Percentiles rank a stretch among this genome's conserved stretches.
These are phyloP conservation scores for Dolichopus griseipennis DNA, from an alignment of 2,888 invertebrate genomes.

Conservation along the genomic window DNA sequence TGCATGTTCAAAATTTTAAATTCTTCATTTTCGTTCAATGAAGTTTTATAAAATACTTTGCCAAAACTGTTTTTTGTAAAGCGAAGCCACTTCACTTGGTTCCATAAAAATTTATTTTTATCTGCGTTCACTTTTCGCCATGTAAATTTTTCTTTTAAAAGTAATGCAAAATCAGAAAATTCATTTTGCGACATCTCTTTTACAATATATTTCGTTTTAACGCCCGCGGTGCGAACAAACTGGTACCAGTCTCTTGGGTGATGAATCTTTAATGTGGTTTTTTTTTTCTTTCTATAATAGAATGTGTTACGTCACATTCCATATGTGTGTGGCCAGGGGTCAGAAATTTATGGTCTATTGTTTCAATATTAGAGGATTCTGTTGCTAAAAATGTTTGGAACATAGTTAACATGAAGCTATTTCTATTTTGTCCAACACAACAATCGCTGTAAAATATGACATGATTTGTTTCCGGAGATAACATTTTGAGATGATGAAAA, in stretches of 20 bases:
- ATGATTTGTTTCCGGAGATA: neutral
- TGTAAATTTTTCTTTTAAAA: neutral
- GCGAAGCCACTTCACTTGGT: no score
- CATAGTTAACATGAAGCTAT: slow-evolving; percentile 9
- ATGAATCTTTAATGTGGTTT: neutral
- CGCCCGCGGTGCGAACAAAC: neutral
- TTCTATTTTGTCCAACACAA: slow-evolving; percentile 12
- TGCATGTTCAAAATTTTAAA: no score
- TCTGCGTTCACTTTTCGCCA: no score
- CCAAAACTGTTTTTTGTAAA: no score
- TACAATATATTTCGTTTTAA: neutral
- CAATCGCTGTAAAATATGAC: slow-evolving; percentile 12
- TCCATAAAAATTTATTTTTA: no score
- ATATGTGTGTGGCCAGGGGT: neutral
- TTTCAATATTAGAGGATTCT: slow-evolving; percentile 11
- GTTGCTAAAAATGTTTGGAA: slow-evolving; percentile 15
- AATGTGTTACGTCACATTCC: neutral
- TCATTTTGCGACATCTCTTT: neutral
- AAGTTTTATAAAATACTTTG: no score
- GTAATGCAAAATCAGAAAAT: neutral
- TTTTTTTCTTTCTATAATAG: neutral
- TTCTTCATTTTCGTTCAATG: no score
- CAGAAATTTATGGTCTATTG: slow-evolving; percentile 13
- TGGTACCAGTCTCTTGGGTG: neutral
- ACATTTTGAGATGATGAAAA: neutral